Base-by-base conservation (phyloP, 64 coral and sea anemone genomes). In the Actinia equina region DNA sequence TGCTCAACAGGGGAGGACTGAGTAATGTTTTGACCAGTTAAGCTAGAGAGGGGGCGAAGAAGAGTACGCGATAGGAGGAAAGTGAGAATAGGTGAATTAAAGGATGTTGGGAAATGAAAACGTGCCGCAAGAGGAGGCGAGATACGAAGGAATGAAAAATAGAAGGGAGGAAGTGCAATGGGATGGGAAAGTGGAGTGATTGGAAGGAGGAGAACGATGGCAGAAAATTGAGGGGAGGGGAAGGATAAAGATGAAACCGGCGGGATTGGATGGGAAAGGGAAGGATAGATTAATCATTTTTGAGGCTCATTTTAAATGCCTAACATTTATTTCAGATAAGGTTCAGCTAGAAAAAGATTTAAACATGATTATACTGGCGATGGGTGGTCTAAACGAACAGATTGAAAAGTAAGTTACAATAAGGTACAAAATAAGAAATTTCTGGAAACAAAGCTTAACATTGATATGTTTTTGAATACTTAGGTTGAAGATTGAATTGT, bases 311-410 rank as follows among this genome's bases (percentile, higher is more conserved):
- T 71, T 74, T 23, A 8, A 69, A 49, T 0, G 46, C 46, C 4
- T 4, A 1, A 49, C 0, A 49, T 2, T 65, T 26, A 23, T 45
- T 89, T 79, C 58, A 96, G 94, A 96, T 87, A 93, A 71, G 84
- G 88, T 87, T 71, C 55, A 90, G 56, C 81, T 96, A 17, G 94
- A 96, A 56, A 82, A 82, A 78, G 94, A 96, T 49, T 78, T 96
- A 12, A 93, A 96, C 46, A 93, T 60, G 46, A 89, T 96, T 82
- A 9, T 96, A 13, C 17, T 90, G 88, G 89, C 94, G 8, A 69
- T 96, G 37, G 93, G 88, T 37, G 58, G 77, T 77, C 91, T 93
- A 85, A 92, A 70, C 22, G 94, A 96, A 17, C 83, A 26, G 15
- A 96, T 96, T 51, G 91, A 96, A 9, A 92, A 84, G 94, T 96